Conservation (phyloP, 2,888 invertebrate species). For the Agriopis marginaria region DNA sequence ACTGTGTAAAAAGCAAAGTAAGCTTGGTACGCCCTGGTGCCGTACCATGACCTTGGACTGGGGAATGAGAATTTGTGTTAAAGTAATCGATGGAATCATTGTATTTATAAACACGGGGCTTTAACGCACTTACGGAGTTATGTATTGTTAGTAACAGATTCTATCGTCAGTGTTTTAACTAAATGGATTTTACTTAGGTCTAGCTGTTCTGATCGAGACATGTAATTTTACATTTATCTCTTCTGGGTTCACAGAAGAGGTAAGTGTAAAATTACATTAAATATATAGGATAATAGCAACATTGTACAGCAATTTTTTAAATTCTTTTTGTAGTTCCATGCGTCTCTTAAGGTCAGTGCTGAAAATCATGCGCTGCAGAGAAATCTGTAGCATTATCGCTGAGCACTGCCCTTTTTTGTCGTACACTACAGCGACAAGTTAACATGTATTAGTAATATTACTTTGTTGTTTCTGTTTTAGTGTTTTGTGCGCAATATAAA, state of each 20-base stretch:
- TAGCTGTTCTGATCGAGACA: not conserved
- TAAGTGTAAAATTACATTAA: not conserved
- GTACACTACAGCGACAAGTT: too few relatives aligned
- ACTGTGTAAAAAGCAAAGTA: constrained; percentile 66
- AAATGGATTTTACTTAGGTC: not conserved
- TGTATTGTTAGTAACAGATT: constrained; percentile 31
- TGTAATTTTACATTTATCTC: too few relatives aligned
- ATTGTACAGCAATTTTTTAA: too few relatives aligned
- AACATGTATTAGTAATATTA: too few relatives aligned
- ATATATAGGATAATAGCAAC: too few relatives aligned
- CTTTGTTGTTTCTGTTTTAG: too few relatives aligned
- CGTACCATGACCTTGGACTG: constrained; percentile 78
- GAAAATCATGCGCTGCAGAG: too few relatives aligned
- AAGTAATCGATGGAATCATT: constrained; percentile 71
- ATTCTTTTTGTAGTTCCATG: too few relatives aligned
- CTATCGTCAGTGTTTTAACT: constrained; percentile 26
- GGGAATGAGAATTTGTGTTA: constrained; percentile 60
- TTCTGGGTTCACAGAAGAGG: not conserved
- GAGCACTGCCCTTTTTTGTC: too few relatives aligned
- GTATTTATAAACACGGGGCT: constrained; percentile 55
- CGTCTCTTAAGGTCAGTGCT: too few relatives aligned
- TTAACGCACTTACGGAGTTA: constrained; percentile 27
- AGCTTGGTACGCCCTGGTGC: constrained; percentile 83
- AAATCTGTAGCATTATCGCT: too few relatives aligned
- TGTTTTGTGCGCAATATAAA: too few relatives aligned